Conservation (phyloP, 2,113 vertebrate species). For the Noturus placidus region DNA sequence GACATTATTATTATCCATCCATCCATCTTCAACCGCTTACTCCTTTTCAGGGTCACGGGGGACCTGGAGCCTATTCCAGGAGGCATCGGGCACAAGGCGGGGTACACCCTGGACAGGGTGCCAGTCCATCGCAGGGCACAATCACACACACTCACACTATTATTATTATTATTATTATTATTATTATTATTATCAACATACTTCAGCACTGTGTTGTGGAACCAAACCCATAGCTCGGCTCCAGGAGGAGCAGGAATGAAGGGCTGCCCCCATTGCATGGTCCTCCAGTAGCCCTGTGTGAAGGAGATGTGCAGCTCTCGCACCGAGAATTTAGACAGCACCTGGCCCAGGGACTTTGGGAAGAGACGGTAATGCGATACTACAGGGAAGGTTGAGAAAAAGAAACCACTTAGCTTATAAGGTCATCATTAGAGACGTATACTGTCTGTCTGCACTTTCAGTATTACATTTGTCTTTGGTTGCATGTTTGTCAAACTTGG, state of each 20-base stretch:
- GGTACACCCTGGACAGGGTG: too few relatives aligned
- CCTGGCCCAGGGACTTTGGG: slow-evolving; percentile 90
- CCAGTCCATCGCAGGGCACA: too few relatives aligned
- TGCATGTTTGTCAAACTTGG: neutral
- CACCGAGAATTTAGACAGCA: slow-evolving; percentile 90
- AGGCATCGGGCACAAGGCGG: too few relatives aligned
- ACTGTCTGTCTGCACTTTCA: neutral
- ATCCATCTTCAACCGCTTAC: too few relatives aligned
- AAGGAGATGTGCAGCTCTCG: slow-evolving; percentile 89
- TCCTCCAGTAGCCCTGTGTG: slow-evolving; percentile 90
- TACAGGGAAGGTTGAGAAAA: slow-evolving; percentile 52
- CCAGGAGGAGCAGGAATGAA: slow-evolving; percentile 85
- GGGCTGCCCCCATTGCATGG: slow-evolving; percentile 89
- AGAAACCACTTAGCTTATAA: neutral
- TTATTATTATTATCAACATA: too few relatives aligned
- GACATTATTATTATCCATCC: too few relatives aligned
- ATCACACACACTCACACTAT: too few relatives aligned
- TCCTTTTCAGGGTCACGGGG: too few relatives aligned
- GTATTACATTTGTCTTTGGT: neutral
- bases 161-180: too few relatives aligned
- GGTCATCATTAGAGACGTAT: neutral
- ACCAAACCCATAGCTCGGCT: slow-evolving; percentile 91
- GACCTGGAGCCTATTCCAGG: too few relatives aligned
- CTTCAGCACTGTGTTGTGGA: slow-evolving; percentile 87
- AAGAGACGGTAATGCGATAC: slow-evolving; percentile 95